A percentile compares a stretch with the other conserved stretches of the same genome.
Conservation (phyloP, 1,140 invertebrate species). For the Agrypnia vestita region DNA sequence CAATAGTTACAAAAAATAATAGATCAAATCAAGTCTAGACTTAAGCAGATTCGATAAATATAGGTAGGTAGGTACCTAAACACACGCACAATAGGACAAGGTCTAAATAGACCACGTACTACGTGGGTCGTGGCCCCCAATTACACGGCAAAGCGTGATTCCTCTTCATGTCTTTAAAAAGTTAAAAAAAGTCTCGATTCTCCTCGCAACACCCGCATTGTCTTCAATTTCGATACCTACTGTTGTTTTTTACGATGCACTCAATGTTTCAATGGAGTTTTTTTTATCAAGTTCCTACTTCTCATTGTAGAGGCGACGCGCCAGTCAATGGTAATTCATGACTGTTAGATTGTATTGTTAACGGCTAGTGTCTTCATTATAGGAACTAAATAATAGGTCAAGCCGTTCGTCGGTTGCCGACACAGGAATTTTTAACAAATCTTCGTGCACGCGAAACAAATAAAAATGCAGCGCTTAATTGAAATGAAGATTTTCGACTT, state of each 20-base stretch:
- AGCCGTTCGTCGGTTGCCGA: slow-evolving; percentile 44
- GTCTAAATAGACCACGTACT: slow-evolving; percentile 33
- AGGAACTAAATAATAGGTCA: slow-evolving; percentile 46
- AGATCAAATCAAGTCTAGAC: too few species aligned
- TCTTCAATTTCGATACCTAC: slow-evolving; percentile 37
- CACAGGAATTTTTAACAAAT: slow-evolving; percentile 24
- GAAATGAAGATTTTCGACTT: background rate
- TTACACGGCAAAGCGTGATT: slow-evolving; percentile 42
- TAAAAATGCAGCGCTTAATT: slow-evolving; percentile 10
- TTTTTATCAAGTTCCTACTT: slow-evolving; percentile 39
- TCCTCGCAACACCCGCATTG: slow-evolving; percentile 35
- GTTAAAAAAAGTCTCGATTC: slow-evolving; percentile 11
- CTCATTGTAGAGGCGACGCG: slow-evolving; percentile 35
- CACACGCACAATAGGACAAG: background rate
- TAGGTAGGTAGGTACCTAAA: background rate
- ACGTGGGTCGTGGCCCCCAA: slow-evolving; percentile 26
- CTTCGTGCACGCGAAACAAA: slow-evolving; percentile 43
- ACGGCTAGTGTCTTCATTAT: slow-evolving; percentile 51
- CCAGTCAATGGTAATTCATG: slow-evolving; percentile 50
- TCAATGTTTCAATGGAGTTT: slow-evolving; percentile 44
- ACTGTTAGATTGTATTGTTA: slow-evolving; percentile 50
- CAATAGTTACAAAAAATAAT: too few species aligned
- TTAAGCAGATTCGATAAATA: too few species aligned
- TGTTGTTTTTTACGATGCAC: slow-evolving; percentile 35
- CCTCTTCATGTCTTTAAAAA: slow-evolving; percentile 24